Conservation (phyloP, 2,888 invertebrate genomes). For the Drosophila testacea region DNA sequence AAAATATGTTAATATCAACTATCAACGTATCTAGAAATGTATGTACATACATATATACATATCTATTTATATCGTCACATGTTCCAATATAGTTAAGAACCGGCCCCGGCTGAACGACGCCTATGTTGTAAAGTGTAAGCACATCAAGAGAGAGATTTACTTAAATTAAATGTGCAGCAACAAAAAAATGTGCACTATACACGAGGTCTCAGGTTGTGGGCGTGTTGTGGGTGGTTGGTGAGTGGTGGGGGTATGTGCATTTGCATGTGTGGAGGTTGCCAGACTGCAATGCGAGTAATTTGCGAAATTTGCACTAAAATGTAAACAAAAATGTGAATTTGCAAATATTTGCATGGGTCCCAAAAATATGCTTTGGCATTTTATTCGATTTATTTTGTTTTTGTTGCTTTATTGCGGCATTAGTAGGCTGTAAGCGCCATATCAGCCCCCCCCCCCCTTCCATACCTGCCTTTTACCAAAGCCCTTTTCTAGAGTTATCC, state of each 20-base stretch:
- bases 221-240: not conserved
- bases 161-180: slow-evolving; percentile 54
- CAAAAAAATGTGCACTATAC: slow-evolving; percentile 29
- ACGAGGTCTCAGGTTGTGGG: slow-evolving; percentile 20
- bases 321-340: slow-evolving; percentile 70
- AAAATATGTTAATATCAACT: no score
- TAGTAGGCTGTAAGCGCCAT: slow-evolving; percentile 51
- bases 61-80: no score
- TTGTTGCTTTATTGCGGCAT: slow-evolving; percentile 36
- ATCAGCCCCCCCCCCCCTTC: slow-evolving; percentile 5
- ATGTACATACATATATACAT: no score
- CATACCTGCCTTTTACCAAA: not conserved
- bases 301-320: slow-evolving; percentile 77
- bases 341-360: slow-evolving; percentile 72
- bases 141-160: slow-evolving; percentile 45
- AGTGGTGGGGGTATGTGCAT: not conserved
- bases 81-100: not conserved
- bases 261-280: slow-evolving; percentile 28
- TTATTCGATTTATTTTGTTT: slow-evolving; percentile 34
- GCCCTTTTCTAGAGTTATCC: slow-evolving; percentile 18
- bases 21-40: no score
- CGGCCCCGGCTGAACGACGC: slow-evolving; percentile 10
- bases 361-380: slow-evolving; percentile 59
- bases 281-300: slow-evolving; percentile 65
- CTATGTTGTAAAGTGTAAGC: slow-evolving; percentile 28